Evolutionary conservation across 2,888 invertebrate species (phyloP).

Genomic region (Bimastos eiseni): DNA sequence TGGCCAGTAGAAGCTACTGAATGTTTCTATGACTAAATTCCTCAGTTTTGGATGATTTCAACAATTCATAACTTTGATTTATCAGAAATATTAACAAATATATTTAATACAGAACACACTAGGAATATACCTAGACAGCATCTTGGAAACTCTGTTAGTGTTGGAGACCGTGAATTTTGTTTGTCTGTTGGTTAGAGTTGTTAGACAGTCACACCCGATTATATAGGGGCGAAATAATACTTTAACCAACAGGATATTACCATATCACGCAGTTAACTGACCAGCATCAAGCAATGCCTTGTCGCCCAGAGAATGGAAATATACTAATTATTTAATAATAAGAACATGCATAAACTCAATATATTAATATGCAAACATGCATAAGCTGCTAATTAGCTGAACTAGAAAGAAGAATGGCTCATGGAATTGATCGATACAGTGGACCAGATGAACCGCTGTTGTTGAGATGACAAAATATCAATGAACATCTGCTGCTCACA

Average conservation of each 20-base stretch:
- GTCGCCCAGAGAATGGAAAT: background rate
- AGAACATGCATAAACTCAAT: background rate
- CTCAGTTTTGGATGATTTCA: no score
- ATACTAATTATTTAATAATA: background rate
- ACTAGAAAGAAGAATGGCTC: background rate
- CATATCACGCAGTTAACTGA: background rate
- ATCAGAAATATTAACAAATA: background rate
- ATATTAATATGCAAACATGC: background rate
- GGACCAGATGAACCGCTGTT: background rate
- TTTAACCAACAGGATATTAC: background rate
- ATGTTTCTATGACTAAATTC: no score
- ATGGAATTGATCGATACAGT: background rate
- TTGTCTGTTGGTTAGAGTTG: no score
- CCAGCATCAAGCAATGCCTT: background rate
- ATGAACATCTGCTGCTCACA: background rate
- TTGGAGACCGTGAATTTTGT: background rate
- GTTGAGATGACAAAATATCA: background rate
- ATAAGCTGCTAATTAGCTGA: background rate
- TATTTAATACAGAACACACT: background rate
- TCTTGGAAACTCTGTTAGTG: background rate
- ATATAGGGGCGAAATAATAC: background rate
- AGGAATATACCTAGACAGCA: background rate
- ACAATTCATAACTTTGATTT: no score
- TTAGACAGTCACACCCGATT: background rate
- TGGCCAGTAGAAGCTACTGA: no score